phyloP scores from a whole-genome alignment of 2,888 invertebrate species.

The Drosophila subquinaria region DNA sequence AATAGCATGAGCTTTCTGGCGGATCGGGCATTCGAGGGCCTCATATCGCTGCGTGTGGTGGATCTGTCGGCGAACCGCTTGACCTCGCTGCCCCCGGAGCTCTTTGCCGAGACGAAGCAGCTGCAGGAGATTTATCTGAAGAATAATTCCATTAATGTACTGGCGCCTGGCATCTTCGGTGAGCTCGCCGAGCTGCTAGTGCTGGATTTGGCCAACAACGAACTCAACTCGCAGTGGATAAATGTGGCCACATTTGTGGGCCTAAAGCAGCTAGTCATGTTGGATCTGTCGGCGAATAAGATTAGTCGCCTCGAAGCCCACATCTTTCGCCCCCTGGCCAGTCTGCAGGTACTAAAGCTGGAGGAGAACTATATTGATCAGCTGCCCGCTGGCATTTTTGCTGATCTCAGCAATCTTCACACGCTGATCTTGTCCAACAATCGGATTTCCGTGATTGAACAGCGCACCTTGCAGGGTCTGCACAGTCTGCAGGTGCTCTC shows the following conservation, averaged over 20 bases:
- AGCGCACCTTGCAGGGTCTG: conserved; percentile 93
- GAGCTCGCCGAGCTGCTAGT: conserved; percentile 92
- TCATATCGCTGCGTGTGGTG: conserved; percentile 92
- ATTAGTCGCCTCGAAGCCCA: conserved; percentile 93
- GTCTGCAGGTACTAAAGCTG: conserved; percentile 93
- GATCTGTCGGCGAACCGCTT: conserved; percentile 96
- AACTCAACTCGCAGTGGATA: conserved; percentile 94
- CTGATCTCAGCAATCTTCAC: conserved; percentile 95
- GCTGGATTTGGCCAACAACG: conserved; percentile 93
- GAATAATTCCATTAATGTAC: conserved; percentile 94
- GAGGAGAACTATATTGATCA: conserved; percentile 94
- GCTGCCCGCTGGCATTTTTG: conserved; percentile 94
- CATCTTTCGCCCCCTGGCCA: conserved; percentile 93
- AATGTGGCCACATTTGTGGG: conserved; percentile 94
- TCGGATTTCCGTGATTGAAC: conserved; percentile 92
- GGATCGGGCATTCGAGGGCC: conserved; percentile 92
- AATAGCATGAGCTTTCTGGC: conserved; percentile 95
- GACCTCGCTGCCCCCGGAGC: conserved; percentile 93
- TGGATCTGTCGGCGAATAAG: conserved; percentile 94
- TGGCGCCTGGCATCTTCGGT: conserved; percentile 94
- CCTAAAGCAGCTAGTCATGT: conserved; percentile 93
- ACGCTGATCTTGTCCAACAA: conserved; percentile 95
- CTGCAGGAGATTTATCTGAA: conserved; percentile 95
- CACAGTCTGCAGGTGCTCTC: conserved; percentile 93
- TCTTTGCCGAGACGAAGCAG: conserved; percentile 93